Conservation (phyloP, 2,797 vertebrate species). For the Ambastaia sidthimunki region DNA sequence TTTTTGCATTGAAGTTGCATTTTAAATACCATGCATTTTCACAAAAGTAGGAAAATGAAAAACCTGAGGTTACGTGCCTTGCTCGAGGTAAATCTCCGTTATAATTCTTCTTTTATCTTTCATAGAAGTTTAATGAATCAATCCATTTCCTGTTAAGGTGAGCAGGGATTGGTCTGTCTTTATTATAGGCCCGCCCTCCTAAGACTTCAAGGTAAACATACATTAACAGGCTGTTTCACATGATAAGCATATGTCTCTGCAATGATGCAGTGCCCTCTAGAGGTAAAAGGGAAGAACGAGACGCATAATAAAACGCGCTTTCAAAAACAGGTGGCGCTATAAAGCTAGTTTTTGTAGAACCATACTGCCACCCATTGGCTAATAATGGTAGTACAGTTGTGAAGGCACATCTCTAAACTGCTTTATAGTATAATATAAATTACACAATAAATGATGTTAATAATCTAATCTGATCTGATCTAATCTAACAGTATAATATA, state of each 20-base stretch:
- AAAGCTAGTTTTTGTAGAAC: background rate
- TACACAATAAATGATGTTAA: too few species aligned
- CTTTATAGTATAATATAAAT: too few species aligned
- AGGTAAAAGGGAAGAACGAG: background rate
- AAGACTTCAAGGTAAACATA: background rate
- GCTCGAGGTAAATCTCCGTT: too few species aligned
- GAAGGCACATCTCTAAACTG: background rate
- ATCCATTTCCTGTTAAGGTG: background rate
- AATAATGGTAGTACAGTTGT: background rate
- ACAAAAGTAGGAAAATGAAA: background rate
- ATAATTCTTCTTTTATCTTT: background rate
- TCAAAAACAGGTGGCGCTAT: background rate
- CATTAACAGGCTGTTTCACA: background rate
- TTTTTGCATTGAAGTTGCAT: background rate
- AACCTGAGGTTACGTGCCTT: background rate
- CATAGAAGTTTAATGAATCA: background rate
- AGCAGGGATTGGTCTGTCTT: background rate
- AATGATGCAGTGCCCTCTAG: constrained; percentile 17
- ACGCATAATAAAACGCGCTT: background rate
- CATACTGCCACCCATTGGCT: background rate
- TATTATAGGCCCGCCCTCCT: background rate
- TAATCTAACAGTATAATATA: too few species aligned
- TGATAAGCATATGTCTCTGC: background rate
- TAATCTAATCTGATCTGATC: background rate
- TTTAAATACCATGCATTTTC: background rate